Percentiles rank a stretch among this genome's conserved stretches.
Conservation (phyloP, 2,113 vertebrate species). For the Nothoprocta perdicaria region DNA sequence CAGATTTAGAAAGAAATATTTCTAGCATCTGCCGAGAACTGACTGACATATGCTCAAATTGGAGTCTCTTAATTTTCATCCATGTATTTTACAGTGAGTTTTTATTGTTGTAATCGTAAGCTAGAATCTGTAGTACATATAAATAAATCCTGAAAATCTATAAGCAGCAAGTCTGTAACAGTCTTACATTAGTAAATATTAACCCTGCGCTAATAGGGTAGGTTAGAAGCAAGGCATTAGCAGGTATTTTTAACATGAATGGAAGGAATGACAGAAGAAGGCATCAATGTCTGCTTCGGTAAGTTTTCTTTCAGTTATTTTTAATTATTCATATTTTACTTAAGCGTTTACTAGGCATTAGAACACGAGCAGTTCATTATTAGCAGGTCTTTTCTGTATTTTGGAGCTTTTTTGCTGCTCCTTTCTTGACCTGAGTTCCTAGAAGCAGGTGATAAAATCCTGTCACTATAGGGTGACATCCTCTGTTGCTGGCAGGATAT, state of each 20-base stretch:
- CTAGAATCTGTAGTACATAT: background rate
- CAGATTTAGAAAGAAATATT: background rate
- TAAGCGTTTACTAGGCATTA: background rate
- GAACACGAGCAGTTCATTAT: background rate
- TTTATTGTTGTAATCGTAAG: background rate
- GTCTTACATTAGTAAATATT: background rate
- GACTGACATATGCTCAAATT: background rate
- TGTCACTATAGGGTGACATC: background rate
- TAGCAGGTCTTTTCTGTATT: background rate
- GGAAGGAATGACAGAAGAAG: slow-evolving; percentile 39
- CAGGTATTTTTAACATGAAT: slow-evolving; percentile 38
- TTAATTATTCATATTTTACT: background rate
- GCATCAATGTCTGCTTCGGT: slow-evolving; percentile 38
- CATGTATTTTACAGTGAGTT: background rate
- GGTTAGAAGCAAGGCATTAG: background rate
- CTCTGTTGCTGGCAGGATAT: background rate
- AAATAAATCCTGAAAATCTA: background rate
- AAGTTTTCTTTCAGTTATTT: slow-evolving; percentile 17
- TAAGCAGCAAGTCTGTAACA: background rate
- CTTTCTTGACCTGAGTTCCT: background rate
- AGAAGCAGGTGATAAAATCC: background rate
- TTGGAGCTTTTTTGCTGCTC: background rate
- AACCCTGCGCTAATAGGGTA: background rate
- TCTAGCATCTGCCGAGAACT: background rate
- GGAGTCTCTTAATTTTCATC: background rate